phyloP scores from a whole-genome alignment of 1,140 invertebrate genomes.

The Patella vulgata region DNA sequence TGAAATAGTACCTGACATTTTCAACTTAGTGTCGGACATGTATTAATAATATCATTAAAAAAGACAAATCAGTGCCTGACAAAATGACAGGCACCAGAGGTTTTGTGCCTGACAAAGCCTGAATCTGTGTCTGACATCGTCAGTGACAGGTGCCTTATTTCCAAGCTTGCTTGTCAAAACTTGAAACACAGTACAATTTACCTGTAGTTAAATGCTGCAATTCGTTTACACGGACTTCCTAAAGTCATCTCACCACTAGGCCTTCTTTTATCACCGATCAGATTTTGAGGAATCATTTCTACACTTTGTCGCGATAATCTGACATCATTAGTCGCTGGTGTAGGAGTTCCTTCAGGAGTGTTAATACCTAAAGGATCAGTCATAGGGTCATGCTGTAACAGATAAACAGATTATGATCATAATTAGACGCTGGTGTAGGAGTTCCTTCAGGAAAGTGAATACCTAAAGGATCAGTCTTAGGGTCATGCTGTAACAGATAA shows the following conservation, averaged over 20 bases:
- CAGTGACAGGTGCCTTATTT: no score
- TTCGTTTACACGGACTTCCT: constrained; percentile 53
- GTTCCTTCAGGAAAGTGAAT: constrained; percentile 75
- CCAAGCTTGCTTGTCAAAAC: no score
- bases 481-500: constrained; percentile 77
- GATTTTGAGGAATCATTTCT: constrained; percentile 43
- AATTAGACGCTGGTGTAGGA: constrained; percentile 11
- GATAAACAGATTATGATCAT: constrained; percentile 30
- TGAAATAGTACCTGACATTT: no score
- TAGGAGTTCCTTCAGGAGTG: constrained; percentile 69
- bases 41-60: no score
- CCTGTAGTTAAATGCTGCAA: constrained; percentile 57
- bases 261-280: constrained; percentile 48
- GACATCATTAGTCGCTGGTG: constrained; percentile 29
- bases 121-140: no score
- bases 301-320: constrained; percentile 49
- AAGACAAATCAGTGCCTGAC: no score
- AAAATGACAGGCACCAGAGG: no score
- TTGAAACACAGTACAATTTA: no score
- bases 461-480: constrained; percentile 89
- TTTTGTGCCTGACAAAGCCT: no score
- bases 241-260: constrained; percentile 47
- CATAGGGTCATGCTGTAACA: constrained; percentile 82
- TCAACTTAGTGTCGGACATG: no score
- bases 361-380: constrained; percentile 91